These are phyloP conservation scores for Penaeus indicus DNA, from an alignment of 1,140 invertebrate species.

Conservation along the genomic window DNA sequence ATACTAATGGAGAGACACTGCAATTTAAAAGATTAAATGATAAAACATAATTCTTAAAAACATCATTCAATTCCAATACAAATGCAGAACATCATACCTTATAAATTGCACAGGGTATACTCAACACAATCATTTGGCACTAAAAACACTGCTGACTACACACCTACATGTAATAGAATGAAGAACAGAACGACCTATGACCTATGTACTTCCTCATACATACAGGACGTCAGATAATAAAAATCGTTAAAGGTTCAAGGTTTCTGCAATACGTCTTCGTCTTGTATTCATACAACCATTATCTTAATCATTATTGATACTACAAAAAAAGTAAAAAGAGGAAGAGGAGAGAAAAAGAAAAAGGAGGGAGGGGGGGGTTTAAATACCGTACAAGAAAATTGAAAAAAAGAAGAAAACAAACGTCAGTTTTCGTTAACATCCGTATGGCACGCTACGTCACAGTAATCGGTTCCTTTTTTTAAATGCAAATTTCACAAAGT, in stretches of 20 bases:
- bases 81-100: slow-evolving; percentile 8
- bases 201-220: too few species aligned
- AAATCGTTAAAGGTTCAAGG: too few species aligned
- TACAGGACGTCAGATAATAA: too few species aligned
- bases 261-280: background rate
- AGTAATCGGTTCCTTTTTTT: background rate
- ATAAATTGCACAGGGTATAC: too few species aligned
- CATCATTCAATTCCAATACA: background rate
- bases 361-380: background rate
- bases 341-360: too few species aligned
- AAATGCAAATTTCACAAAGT: slow-evolving; percentile 17
- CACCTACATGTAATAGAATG: background rate
- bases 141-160: slow-evolving; percentile 38
- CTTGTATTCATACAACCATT: slow-evolving; percentile 6
- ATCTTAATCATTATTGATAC: background rate
- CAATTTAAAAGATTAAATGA: too few species aligned
- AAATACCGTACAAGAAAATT: background rate
- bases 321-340: background rate
- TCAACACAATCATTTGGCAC: slow-evolving; percentile 41
- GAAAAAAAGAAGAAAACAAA: background rate
- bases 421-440: background rate
- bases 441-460: slow-evolving; percentile 35
- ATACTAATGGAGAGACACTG: too few species aligned
- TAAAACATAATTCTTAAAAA: background rate
- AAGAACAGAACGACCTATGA: background rate